Evolutionary conservation across 2,113 vertebrate species (phyloP).

Genomic region (Nothocercus nigrocapillus): DNA sequence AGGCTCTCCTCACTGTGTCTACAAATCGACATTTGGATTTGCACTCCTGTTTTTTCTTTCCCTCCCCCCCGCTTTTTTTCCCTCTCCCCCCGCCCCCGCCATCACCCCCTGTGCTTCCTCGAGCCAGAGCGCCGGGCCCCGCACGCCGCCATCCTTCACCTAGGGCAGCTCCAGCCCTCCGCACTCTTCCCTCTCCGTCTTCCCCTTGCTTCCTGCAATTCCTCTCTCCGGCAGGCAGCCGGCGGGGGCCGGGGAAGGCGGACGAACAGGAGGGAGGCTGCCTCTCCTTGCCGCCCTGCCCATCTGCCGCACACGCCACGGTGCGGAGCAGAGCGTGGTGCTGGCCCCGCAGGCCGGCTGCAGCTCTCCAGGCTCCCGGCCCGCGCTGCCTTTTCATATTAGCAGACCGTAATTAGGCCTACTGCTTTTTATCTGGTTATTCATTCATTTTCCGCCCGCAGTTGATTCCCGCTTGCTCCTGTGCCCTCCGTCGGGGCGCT

Average conservation of each 20-base stretch:
- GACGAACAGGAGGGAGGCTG: neutral
- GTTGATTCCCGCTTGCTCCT: neutral
- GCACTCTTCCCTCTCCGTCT: conserved; percentile 17
- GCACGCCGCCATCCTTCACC: neutral
- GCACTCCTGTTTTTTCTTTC: conserved; percentile 44
- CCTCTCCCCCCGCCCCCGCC: neutral
- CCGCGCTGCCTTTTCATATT: neutral
- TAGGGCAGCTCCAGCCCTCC: neutral
- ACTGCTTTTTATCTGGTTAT: neutral
- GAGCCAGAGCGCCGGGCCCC: too few relatives aligned
- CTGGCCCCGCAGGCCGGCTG: neutral
- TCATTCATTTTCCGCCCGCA: neutral
- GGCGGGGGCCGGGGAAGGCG: neutral
- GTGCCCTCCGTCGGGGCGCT: neutral
- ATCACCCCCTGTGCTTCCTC: neutral
- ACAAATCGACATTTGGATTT: conserved; percentile 91
- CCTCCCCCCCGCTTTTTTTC: neutral
- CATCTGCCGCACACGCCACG: neutral
- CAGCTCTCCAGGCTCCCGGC: neutral
- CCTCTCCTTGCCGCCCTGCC: neutral
- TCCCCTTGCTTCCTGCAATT: neutral
- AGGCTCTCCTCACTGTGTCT: conserved; percentile 84
- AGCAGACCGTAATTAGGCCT: neutral
- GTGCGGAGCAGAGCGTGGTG: neutral
- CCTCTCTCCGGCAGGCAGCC: neutral